Conservation (phyloP, 1,140 invertebrate genomes). For the Halictus rubicundus region DNA sequence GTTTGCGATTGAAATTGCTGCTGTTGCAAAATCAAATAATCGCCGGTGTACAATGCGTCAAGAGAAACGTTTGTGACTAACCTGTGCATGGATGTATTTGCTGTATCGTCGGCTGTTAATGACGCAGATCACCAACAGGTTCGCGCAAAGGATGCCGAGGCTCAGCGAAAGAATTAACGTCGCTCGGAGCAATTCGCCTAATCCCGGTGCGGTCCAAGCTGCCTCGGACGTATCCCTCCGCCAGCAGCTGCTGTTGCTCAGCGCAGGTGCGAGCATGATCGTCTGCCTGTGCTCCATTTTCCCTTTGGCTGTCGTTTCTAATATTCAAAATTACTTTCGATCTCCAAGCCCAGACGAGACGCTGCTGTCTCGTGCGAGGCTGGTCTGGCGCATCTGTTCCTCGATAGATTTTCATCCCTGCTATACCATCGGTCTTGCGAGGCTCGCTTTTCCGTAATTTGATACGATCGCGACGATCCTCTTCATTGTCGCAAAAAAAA, state of each 20-base stretch:
- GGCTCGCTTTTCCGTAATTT: neutral
- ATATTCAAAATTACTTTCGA: conserved; percentile 20
- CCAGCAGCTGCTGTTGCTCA: conserved; percentile 90
- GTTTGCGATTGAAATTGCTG: no score
- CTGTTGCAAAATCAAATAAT: no score
- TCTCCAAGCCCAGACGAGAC: conserved; percentile 49
- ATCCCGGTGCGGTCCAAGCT: conserved; percentile 83
- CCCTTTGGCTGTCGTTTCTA: conserved; percentile 2
- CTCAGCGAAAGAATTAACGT: conserved; percentile 88
- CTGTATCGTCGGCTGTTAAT: conserved; percentile 90
- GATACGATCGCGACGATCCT: neutral
- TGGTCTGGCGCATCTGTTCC: conserved; percentile 15
- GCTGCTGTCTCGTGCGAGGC: conserved; percentile 41
- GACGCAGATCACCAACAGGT: conserved; percentile 90
- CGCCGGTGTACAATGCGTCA: no score
- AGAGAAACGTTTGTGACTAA: conserved; percentile 69
- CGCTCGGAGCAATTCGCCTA: conserved; percentile 86
- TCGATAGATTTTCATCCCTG: conserved; percentile 24
- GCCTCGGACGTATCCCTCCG: conserved; percentile 83
- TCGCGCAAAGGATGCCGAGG: conserved; percentile 88
- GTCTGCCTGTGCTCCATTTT: conserved; percentile 76
- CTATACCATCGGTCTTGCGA: neutral
- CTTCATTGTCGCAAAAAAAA: conserved; percentile 43
- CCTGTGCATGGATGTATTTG: conserved; percentile 92
- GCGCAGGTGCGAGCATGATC: conserved; percentile 86